A percentile compares a stretch with the other conserved stretches of the same genome.
These are phyloP conservation scores for Setophaga coronata DNA, from an alignment of 2,113 vertebrate genomes.

Conservation along the genomic window DNA sequence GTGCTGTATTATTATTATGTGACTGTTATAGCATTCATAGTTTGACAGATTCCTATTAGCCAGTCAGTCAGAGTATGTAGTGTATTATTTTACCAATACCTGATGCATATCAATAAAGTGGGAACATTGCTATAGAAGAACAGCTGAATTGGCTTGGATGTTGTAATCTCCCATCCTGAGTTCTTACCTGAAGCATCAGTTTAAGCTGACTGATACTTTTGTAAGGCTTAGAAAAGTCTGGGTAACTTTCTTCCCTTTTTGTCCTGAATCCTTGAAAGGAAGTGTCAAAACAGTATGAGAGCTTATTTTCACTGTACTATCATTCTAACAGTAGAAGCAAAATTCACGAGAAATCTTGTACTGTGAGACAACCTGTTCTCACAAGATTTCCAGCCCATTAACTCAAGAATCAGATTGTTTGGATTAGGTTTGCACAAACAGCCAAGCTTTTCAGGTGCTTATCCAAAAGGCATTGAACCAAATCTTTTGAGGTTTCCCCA, in stretches of 20 bases:
- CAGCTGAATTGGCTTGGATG: not conserved
- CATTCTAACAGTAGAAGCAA: not conserved
- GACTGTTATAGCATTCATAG: constrained; percentile 63
- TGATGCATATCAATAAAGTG: constrained; percentile 28
- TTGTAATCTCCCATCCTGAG: not conserved
- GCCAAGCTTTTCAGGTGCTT: constrained; percentile 39
- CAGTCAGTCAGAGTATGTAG: constrained; percentile 42
- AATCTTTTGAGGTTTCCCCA: constrained; percentile 39
- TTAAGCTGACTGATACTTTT: not conserved
- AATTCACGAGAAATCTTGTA: not conserved
- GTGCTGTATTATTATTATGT: constrained; percentile 65
- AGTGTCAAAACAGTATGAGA: not conserved
- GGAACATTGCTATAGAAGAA: not conserved
- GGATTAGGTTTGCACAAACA: constrained; percentile 52
- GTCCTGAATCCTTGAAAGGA: not conserved
- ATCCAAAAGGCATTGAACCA: constrained; percentile 41
- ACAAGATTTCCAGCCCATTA: constrained; percentile 60
- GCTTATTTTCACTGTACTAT: not conserved
- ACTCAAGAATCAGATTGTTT: constrained; percentile 55
- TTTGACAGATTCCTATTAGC: constrained; percentile 68
- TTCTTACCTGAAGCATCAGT: constrained; percentile 1
- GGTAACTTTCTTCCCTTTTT: not conserved
- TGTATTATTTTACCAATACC: constrained; percentile 34
- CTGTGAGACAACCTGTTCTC: constrained; percentile 29
- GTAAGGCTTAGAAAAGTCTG: not conserved